Evolutionary conservation across 2,113 vertebrate genomes (phyloP), one percentile per base, ranked within the genome.

Genomic region (Ptilorrhoa leucosticta): DNA sequence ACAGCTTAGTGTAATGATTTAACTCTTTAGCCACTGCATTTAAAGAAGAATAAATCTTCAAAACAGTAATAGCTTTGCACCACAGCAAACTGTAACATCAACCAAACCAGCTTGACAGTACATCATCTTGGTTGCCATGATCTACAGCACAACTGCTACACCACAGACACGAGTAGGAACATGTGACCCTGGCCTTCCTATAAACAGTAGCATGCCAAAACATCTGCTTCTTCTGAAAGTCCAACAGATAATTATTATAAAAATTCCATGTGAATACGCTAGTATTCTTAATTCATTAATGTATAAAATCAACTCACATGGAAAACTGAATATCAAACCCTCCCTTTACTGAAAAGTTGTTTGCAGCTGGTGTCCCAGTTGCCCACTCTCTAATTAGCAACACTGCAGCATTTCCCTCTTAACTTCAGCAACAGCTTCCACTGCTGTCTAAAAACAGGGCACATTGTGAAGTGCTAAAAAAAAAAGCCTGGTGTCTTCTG

Each of bases 351-450:
- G 37, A 54, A 40, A 80, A 77, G 44, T 42, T 61, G 77, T 50
- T 76, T 91, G 75, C 91, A 83, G 80, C 58, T 76, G 57, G 27
- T 12, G 3, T 40, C 61, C 50, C 70, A 69, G 22, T 20, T 90
- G 82, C 54, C 68, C 69, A 45, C 48, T 75, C 58, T 87, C 89
- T 93, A 86, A 94, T 73, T 90, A 96, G 66, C 47, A 94, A 85
- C 60, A 79, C 40, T 73, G 42, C 10, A 78, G 61, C 26, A 60
- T 64, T 73, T 56, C 48, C 30, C 47, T 87, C 27, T 15, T 15
- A 71, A 66, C 76, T 66, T 51, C 72, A 86, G 82, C 39, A 80
- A 73, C 82, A 90, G 70, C 65, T 88, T 87, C 42, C 47, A 47
- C 42, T 86, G 82, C 42, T 88, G 47, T 54, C 44, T 93, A 40